Evolutionary conservation across 1,140 invertebrate species (phyloP).

Genomic region (Galendromus occidentalis): DNA sequence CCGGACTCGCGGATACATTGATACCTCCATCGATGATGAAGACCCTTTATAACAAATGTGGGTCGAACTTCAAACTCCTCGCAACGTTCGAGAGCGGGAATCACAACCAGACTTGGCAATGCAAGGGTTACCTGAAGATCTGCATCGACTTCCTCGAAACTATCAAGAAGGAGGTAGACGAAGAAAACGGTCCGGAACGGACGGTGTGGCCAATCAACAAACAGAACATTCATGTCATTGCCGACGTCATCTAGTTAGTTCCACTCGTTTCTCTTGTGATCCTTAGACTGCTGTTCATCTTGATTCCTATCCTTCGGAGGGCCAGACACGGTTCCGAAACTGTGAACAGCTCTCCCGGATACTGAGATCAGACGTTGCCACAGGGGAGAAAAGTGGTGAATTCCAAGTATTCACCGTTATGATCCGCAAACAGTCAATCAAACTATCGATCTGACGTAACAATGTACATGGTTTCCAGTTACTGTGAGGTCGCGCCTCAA

Average conservation of each 20-base stretch:
- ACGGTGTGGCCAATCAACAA: background rate
- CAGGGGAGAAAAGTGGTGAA: no score
- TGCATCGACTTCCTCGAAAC: conserved; percentile 34
- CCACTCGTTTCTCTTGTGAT: no score
- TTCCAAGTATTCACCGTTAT: no score
- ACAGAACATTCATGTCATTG: background rate
- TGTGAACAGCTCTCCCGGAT: no score
- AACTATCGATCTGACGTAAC: no score
- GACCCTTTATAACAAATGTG: conserved; percentile 37
- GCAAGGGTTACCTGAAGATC: conserved; percentile 38
- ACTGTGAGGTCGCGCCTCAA: no score
- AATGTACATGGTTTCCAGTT: no score
- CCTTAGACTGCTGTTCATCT: no score
- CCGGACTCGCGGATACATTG: conserved; percentile 47
- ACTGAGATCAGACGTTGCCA: no score
- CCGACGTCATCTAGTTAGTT: background rate
- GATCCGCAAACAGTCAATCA: no score
- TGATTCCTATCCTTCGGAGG: no score
- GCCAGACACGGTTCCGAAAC: no score
- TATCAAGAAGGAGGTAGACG: background rate
- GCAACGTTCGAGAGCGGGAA: conserved; percentile 48
- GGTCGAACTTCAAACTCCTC: conserved; percentile 30
- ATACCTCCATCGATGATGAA: conserved; percentile 70
- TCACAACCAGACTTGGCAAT: conserved; percentile 70
- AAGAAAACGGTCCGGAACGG: background rate